These are phyloP conservation scores for Pristionchus japonicus DNA, from an alignment of 2,888 invertebrate genomes.

Conservation along the genomic window DNA sequence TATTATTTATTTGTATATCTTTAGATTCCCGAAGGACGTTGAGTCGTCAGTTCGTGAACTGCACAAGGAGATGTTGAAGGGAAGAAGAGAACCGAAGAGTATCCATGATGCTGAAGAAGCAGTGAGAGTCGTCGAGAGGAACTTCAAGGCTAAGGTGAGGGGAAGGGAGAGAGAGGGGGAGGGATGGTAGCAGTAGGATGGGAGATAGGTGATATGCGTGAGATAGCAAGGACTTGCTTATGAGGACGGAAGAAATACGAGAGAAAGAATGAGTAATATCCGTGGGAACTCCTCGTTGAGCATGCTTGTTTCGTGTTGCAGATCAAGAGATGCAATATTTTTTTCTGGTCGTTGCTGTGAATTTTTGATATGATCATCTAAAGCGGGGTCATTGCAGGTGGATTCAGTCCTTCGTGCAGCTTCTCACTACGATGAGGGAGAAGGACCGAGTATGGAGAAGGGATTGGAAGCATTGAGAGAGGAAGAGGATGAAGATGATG, in stretches of 20 bases:
- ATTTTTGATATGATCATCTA: neutral
- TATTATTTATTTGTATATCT: too few species aligned
- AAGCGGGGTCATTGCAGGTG: neutral
- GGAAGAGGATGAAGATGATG: constrained; percentile 43
- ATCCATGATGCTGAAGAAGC: constrained; percentile 50
- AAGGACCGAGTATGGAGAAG: constrained; percentile 21
- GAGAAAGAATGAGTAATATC: neutral
- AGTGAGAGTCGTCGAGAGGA: constrained; percentile 37
- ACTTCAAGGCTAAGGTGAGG: constrained; percentile 45
- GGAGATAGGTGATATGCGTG: constrained; percentile 1
- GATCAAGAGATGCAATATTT: neutral
- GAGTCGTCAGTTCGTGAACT: constrained; percentile 41
- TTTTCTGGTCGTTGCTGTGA: neutral
- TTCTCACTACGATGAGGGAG: constrained; percentile 4
- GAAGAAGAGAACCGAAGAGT: constrained; percentile 48
- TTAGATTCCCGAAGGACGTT: constrained; percentile 52
- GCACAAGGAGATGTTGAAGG: constrained; percentile 40
- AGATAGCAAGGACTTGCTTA: constrained; percentile 18
- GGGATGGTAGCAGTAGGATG: neutral
- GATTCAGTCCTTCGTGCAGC: constrained; percentile 11
- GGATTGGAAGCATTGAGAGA: constrained; percentile 32
- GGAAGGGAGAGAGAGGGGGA: constrained; percentile 33
- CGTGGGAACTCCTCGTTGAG: neutral
- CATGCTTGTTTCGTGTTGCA: neutral
- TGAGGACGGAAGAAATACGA: neutral